A percentile compares a stretch with the other conserved stretches of the same genome.
Conservation (phyloP, 2,888 invertebrate species). For the Sthenelais limicola region DNA sequence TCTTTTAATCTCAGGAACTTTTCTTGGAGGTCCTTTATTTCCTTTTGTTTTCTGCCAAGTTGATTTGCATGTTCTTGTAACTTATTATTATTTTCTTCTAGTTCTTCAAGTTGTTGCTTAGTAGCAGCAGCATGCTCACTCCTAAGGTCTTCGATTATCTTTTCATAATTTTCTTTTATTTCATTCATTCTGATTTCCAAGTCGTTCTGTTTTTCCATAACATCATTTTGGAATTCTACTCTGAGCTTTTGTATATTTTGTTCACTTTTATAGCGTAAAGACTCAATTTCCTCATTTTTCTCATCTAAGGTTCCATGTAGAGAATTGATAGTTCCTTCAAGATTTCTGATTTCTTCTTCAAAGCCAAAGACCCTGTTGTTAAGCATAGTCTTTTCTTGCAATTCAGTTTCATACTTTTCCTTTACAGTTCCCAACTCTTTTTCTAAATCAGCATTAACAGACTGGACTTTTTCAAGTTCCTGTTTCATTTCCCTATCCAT, state of each 20-base stretch:
- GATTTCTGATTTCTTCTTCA: conserved; percentile 6
- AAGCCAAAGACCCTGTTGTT: not conserved
- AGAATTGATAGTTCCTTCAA: not conserved
- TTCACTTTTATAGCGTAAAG: conserved; percentile 3
- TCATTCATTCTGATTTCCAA: conserved; percentile 20
- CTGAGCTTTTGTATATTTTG: conserved; percentile 32
- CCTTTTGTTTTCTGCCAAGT: conserved; percentile 32
- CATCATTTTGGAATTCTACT: conserved; percentile 13
- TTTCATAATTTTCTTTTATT: conserved; percentile 23
- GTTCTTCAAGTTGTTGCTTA: conserved; percentile 3
- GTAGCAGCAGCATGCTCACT: not conserved
- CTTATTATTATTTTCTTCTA: conserved; percentile 27
- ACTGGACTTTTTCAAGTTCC: not conserved
- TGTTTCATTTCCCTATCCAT: not conserved
- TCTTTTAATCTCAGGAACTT: conserved; percentile 47
- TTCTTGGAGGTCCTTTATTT: conserved; percentile 39
- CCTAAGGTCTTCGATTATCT: conserved; percentile 26
- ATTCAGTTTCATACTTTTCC: conserved; percentile 21
- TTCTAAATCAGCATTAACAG: not conserved
- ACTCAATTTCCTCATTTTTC: not conserved
- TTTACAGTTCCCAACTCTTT: not conserved
- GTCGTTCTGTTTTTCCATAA: conserved; percentile 15
- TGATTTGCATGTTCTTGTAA: conserved; percentile 19
- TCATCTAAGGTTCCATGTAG: not conserved
- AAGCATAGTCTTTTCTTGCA: conserved; percentile 31